Conservation (phyloP, 2,888 invertebrate genomes). For the Trichogramma dendrolimi region DNA sequence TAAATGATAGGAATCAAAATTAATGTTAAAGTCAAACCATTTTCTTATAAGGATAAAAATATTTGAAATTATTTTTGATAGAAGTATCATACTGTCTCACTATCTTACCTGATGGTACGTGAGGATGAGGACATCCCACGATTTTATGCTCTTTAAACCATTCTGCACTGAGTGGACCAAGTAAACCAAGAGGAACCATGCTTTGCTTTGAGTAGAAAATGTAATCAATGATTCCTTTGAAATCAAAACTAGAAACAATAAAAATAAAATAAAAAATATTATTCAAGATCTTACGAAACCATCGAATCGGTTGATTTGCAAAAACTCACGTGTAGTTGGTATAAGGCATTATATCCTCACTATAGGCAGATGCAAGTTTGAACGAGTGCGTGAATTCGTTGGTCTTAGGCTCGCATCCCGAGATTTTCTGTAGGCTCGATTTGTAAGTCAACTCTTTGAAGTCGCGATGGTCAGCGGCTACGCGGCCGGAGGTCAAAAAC, state of each 20-base stretch:
- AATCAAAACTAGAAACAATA: slow-evolving; percentile 78
- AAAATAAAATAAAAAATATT: slow-evolving; percentile 1
- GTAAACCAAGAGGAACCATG: slow-evolving; percentile 89
- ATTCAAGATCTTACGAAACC: slow-evolving; percentile 11
- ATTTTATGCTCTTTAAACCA: slow-evolving; percentile 96
- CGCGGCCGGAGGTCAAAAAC: slow-evolving; percentile 86
- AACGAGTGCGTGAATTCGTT: slow-evolving; percentile 94
- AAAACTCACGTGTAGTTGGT: slow-evolving; percentile 93
- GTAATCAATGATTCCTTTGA: slow-evolving; percentile 99
- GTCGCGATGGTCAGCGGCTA: slow-evolving; percentile 88
- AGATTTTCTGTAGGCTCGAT: slow-evolving; percentile 82
- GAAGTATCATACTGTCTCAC: neutral
- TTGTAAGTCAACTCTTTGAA: slow-evolving; percentile 95
- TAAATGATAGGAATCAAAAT: slow-evolving; percentile 40
- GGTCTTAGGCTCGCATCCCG: slow-evolving; percentile 72
- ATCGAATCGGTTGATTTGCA: neutral
- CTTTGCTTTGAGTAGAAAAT: slow-evolving; percentile 96
- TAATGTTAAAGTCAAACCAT: neutral
- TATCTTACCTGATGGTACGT: slow-evolving; percentile 80
- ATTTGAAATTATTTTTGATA: neutral
- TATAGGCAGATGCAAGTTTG: slow-evolving; percentile 91
- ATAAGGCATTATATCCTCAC: slow-evolving; percentile 92
- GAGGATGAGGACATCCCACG: slow-evolving; percentile 95
- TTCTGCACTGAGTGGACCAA: slow-evolving; percentile 89
- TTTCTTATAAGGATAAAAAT: neutral